These are phyloP conservation scores for Erpetoichthys calabaricus DNA, from an alignment of 2,797 vertebrate species.

Conservation along the genomic window DNA sequence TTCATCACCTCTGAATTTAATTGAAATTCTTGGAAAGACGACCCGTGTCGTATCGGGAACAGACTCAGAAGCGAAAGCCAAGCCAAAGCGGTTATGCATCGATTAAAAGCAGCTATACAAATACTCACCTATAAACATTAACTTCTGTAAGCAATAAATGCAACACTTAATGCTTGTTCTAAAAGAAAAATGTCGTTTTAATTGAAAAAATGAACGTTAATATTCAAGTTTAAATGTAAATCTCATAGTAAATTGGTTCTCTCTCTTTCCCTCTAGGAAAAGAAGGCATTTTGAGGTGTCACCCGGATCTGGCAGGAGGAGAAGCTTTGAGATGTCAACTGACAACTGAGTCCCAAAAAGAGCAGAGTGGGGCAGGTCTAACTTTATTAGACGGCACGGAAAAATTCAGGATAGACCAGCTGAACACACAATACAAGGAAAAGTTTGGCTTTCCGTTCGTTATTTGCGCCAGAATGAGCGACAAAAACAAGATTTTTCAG, in stretches of 20 bases:
- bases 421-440: constrained; percentile 54
- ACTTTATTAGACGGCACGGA: constrained; percentile 32
- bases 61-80: too few relatives aligned
- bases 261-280: constrained; percentile 41
- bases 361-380: constrained; percentile 53
- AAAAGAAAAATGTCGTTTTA: too few relatives aligned
- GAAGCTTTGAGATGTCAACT: constrained; percentile 48
- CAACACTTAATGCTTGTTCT: too few relatives aligned
- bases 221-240: too few relatives aligned
- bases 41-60: too few relatives aligned
- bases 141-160: too few relatives aligned
- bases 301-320: constrained; percentile 62
- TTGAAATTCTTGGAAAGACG: too few relatives aligned
- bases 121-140: too few relatives aligned
- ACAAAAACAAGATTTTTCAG: constrained; percentile 33
- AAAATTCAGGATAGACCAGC: constrained; percentile 26
- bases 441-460: constrained; percentile 68
- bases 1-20: too few relatives aligned
- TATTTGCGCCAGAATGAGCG: constrained; percentile 52
- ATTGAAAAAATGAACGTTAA: too few relatives aligned
- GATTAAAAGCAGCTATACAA: too few relatives aligned
- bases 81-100: too few relatives aligned
- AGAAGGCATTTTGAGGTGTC: constrained; percentile 64
- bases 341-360: constrained; percentile 49
- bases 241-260: not conserved